Base-by-base conservation (phyloP, 2,113 vertebrate species). In the Rhea americana region DNA sequence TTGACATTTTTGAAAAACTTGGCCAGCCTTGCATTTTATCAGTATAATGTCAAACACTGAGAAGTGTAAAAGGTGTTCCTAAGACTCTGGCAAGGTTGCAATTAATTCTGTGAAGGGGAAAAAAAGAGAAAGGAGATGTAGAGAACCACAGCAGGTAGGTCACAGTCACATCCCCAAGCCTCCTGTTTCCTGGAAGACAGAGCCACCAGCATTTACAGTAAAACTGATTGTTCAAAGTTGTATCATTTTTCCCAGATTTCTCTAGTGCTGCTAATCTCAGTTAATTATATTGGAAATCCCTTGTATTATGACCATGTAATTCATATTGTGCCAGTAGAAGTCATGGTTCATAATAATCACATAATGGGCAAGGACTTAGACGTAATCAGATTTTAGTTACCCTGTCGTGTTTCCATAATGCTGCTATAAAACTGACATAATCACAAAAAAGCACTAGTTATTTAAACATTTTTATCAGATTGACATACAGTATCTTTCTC, bases 261-360 rank as follows among this genome's bases (percentile, higher is more conserved):
- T 96, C 59, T 67, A 95, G 78, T 87, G 87, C 96, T 96, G 90
- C 94, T 96, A 96, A 97, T 96, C 93, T 96, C 94, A 75, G 96
- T 92, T 97, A 96, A 97, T 96, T 97, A 96, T 94, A 96, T 91
- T 96, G 97, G 93, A 96, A 97, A 97, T 96, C 97, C 94, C 89
- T 94, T 89, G 83, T 89, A 94, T 97, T 95, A 94, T 96, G 95
- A 96, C 94, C 85, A 71, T 89, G 89, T 89, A 97, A 96, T 96
- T 97, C 94, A 96, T 96, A 95, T 93, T 96, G 94, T 94, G 90
- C 95, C 94, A 93, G 94, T 30, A 87, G 92, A 95, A 96, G 94
- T 95, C 96, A 95, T 94, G 95, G 95, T 94, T 96, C 92, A 91
- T 96, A 96, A 97, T 96, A 96, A 96, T 96, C 96, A 95, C 93